Base-by-base conservation (phyloP, 1,140 invertebrate species). In the Papilio aristodemus region DNA sequence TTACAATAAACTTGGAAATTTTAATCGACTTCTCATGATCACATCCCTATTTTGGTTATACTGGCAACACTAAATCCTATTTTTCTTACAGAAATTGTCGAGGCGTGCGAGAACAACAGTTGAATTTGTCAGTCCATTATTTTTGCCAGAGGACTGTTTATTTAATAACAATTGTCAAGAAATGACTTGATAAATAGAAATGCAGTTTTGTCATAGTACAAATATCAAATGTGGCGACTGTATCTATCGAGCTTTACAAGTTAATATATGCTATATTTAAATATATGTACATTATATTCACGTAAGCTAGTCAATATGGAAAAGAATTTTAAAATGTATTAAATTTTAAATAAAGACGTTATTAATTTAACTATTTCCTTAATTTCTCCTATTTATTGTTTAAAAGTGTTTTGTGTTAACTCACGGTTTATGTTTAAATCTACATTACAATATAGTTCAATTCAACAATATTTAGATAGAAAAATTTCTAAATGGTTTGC, bases 51-150 rank as follows among this genome's bases (percentile, higher is more conserved):
- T 32, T 32, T 3, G 2, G 27, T 32, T 32, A 6, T 6, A 32
- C 27, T 32, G 27, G 27, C 27, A 32, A 32, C 27, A 3, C 13
- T 50, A 1, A 50, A 4, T 6, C n/a, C 37, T 67, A 41, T 11
- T 72, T 71, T 60, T 68, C 22, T 87, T 87, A 62, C 84, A 87
- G 85, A 86, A 79, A 81, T 87, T 22, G 73, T 81, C 14, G 72
- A 74, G 5, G 69, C 72, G 8, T 84, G 81, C 41, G 78, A 84
- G 43, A 64, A 69, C 39, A 68, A 50, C 39, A 66, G 43, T 37
- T 66, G 63, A 66, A 66, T 41, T 9, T 27, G 0, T 41, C n/a
- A 9, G 43, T n/a, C 22, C 9, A 27, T 50, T 46, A 17, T 46
- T 32, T 32, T 36, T 32, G n/a, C n/a, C 11, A 32, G 32, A 36